phyloP scores from a whole-genome alignment of 2,797 vertebrate genomes.

The Scleropages formosus region DNA sequence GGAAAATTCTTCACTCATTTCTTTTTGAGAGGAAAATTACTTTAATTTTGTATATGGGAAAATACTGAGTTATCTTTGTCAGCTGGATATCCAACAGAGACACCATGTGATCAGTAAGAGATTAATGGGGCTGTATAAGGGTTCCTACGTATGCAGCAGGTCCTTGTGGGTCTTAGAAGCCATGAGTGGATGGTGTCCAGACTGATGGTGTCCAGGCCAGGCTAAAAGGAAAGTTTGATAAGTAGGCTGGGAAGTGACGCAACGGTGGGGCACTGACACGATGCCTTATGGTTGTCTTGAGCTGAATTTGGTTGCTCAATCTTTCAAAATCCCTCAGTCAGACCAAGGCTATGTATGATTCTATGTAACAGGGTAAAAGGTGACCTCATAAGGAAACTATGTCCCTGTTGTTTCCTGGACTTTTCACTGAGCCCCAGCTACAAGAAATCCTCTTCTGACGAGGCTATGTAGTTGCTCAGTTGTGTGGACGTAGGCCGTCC shows the following conservation, averaged over 20 bases:
- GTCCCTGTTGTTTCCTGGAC: no score
- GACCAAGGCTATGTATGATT: no score
- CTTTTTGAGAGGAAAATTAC: conserved; percentile 48
- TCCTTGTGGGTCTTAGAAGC: conserved; percentile 47
- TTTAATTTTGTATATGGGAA: conserved; percentile 54
- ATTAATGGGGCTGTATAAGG: conserved; percentile 57
- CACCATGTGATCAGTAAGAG: conserved; percentile 60
- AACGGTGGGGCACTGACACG: conserved; percentile 17
- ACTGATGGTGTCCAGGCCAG: conserved; percentile 54
- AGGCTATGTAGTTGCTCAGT: no score
- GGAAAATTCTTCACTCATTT: conserved; percentile 41
- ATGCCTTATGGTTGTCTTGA: conserved; percentile 32
- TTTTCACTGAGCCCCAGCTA: no score
- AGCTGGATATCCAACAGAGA: conserved; percentile 52
- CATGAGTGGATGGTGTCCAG: conserved; percentile 55
- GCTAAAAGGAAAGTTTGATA: conserved; percentile 40
- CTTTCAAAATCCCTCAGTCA: conserved; percentile 5
- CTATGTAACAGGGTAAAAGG: no score
- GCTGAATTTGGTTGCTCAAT: conserved; percentile 45
- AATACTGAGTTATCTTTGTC: conserved; percentile 53
- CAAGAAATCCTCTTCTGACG: no score
- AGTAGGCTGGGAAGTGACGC: conserved; percentile 19
- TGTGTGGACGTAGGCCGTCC: no score
- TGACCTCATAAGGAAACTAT: no score
- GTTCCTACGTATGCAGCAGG: conserved; percentile 45